Evolutionary conservation across 2,797 vertebrate genomes (phyloP).

Genomic region (Spea hammondii): DNA sequence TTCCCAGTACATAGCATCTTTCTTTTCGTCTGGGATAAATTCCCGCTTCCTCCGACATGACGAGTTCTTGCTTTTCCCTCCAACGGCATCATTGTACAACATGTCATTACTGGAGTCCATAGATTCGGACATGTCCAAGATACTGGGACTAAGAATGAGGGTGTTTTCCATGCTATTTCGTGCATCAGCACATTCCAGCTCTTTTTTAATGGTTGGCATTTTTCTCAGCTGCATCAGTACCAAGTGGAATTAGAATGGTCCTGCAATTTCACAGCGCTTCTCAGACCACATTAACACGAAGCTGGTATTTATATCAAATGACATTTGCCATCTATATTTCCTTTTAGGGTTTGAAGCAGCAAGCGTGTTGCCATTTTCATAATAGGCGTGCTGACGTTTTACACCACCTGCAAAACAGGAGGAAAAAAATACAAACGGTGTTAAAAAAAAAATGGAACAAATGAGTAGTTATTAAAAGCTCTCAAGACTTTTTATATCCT

Average conservation of each 20-base stretch:
- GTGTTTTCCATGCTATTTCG: conserved; percentile 73
- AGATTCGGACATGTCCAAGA: conserved; percentile 73
- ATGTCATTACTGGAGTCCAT: conserved; percentile 74
- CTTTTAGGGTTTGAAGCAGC: background rate
- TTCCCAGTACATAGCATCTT: conserved; percentile 94
- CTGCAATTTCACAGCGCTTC: conserved; percentile 40
- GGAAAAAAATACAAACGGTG: background rate
- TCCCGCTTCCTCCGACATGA: conserved; percentile 86
- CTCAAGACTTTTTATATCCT: background rate
- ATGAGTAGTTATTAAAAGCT: background rate
- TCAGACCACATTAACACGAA: conserved; percentile 53
- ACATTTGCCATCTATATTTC: conserved; percentile 29
- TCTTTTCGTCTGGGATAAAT: conserved; percentile 95
- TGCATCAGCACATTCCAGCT: conserved; percentile 71
- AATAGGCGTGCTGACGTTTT: background rate
- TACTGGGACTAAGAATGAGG: conserved; percentile 75
- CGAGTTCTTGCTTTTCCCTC: conserved; percentile 72
- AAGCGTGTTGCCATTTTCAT: conserved; percentile 24
- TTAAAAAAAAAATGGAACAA: background rate
- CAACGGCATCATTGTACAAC: conserved; percentile 67
- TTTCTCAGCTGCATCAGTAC: conserved; percentile 74
- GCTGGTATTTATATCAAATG: conserved; percentile 33
- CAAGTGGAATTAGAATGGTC: conserved; percentile 43
- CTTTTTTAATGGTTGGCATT: conserved; percentile 93
- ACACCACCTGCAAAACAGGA: conserved; percentile 27